phyloP scores from a whole-genome alignment of 2,113 vertebrate genomes.

The Bettongia penicillata region DNA sequence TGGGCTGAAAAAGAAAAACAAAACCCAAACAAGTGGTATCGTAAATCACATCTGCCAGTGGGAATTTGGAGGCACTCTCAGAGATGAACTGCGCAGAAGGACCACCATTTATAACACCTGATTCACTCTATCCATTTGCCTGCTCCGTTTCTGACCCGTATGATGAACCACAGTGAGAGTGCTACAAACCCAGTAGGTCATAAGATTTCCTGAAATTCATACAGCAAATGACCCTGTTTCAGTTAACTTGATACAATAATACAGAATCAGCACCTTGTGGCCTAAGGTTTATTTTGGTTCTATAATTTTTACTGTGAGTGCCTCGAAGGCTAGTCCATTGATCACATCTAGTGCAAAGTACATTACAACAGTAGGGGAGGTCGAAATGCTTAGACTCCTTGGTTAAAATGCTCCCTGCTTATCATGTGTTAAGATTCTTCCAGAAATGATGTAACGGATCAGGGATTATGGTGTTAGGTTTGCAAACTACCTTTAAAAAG shows the following conservation, averaged over 20 bases:
- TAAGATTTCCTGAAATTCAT: neutral
- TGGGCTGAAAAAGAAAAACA: conserved; percentile 54
- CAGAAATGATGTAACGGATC: conserved; percentile 71
- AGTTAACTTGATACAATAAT: conserved; percentile 37
- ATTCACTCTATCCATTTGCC: neutral
- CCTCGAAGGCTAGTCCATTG: conserved; percentile 71
- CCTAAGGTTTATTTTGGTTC: conserved; percentile 63
- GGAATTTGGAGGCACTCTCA: conserved; percentile 5
- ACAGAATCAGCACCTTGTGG: neutral
- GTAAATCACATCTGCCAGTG: conserved; percentile 40
- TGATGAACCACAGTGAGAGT: conserved; percentile 30
- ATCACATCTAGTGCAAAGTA: neutral
- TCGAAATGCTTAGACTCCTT: conserved; percentile 74
- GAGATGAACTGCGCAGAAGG: neutral
- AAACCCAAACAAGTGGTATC: conserved; percentile 47
- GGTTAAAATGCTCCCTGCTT: conserved; percentile 75
- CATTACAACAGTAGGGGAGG: conserved; percentile 66
- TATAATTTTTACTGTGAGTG: conserved; percentile 69
- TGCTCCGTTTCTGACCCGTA: conserved; percentile 51
- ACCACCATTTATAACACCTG: conserved; percentile 57
- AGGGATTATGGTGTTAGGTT: conserved; percentile 63
- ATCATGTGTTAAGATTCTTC: conserved; percentile 72
- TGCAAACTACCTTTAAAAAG: conserved; percentile 73
- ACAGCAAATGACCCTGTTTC: conserved; percentile 46
- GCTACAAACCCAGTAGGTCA: neutral